Percentiles rank a stretch among this genome's conserved stretches.
These are phyloP conservation scores for Panulirus ornatus DNA, from an alignment of 1,140 invertebrate species.

Conservation along the genomic window DNA sequence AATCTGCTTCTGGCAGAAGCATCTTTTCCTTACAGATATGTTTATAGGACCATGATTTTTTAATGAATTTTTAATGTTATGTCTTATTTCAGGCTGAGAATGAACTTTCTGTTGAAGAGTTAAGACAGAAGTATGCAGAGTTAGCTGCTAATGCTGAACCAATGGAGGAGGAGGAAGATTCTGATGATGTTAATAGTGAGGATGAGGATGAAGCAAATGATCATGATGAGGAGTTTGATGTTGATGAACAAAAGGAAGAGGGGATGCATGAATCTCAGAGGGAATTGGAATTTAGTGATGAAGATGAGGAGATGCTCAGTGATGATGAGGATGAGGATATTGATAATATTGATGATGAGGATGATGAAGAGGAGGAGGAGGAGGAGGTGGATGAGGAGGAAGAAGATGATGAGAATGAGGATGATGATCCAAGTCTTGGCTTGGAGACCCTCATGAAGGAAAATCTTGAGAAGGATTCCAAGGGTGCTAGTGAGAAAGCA, in stretches of 20 bases:
- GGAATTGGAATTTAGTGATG: conserved; percentile 79
- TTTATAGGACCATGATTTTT: no score
- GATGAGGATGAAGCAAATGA: conserved; percentile 74
- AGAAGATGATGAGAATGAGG: conserved; percentile 79
- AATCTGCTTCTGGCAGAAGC: no score
- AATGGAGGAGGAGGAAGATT: conserved; percentile 77
- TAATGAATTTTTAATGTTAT: no score
- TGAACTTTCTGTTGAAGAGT: conserved; percentile 89
- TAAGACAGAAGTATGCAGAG: conserved; percentile 85
- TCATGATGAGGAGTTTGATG: conserved; percentile 74
- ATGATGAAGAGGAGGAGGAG: conserved; percentile 76
- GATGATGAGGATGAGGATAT: conserved; percentile 77
- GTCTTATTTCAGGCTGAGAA: conserved; percentile 83
- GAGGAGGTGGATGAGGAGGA: conserved; percentile 79
- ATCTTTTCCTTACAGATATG: not conserved
- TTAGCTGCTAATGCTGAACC: conserved; percentile 76
- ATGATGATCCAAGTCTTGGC: conserved; percentile 81
- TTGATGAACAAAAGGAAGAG: conserved; percentile 77
- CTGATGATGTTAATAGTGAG: conserved; percentile 77
- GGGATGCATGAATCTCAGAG: conserved; percentile 77
- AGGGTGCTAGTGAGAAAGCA: conserved; percentile 77
- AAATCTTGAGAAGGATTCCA: conserved; percentile 66
- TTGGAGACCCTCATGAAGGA: conserved; percentile 81
- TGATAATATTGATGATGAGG: no score
- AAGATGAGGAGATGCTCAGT: conserved; percentile 69